These are phyloP conservation scores for Aspidiotus destructor DNA, from an alignment of 2,888 invertebrate genomes.

Conservation along the genomic window DNA sequence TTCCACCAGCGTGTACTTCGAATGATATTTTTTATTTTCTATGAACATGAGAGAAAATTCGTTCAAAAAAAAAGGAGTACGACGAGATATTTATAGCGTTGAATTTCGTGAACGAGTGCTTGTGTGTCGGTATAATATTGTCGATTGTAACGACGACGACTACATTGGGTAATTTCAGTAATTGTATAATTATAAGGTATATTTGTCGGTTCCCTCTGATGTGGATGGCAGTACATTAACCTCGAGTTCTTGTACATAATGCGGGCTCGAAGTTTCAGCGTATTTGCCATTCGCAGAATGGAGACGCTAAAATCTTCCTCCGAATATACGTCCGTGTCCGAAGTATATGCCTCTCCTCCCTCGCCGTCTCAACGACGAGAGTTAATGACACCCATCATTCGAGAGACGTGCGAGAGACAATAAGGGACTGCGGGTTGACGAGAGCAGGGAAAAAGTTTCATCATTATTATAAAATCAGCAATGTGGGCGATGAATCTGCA, in stretches of 20 bases:
- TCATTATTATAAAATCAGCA: neutral
- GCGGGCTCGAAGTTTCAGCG: neutral
- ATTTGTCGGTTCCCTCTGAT: neutral
- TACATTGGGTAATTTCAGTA: neutral
- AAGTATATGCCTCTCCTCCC: too few relatives aligned
- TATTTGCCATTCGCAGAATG: neutral
- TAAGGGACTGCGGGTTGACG: neutral
- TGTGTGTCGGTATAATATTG: too few relatives aligned
- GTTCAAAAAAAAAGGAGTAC: too few relatives aligned
- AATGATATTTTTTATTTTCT: too few relatives aligned
- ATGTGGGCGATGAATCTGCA: neutral
- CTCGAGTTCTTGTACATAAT: neutral
- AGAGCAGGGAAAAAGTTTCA: neutral
- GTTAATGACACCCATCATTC: neutral
- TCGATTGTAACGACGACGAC: too few relatives aligned
- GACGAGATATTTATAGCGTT: too few relatives aligned
- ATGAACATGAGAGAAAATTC: too few relatives aligned
- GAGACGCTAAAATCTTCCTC: neutral
- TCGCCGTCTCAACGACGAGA: neutral
- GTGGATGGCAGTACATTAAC: neutral
- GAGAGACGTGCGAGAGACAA: too few relatives aligned
- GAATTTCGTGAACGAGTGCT: too few relatives aligned
- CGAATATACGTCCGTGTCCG: neutral
- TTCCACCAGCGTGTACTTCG: too few relatives aligned
- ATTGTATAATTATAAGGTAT: conserved; percentile 1